phyloP scores from a whole-genome alignment of 2,888 invertebrate species.

The Elysia crispata region DNA sequence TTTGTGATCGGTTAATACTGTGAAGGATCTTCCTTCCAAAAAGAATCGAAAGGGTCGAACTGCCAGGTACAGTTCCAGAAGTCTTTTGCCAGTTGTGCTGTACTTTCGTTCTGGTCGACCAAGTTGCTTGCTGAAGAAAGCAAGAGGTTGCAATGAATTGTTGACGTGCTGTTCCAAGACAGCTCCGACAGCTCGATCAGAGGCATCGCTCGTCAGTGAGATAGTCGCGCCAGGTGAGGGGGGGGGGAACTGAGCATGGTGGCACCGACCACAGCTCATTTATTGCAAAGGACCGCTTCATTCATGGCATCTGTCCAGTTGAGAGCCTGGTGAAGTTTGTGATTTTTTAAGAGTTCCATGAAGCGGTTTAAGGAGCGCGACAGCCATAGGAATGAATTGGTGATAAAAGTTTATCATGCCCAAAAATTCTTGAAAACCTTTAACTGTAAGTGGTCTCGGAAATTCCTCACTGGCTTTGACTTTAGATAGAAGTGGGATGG shows the following conservation, averaged over 20 bases:
- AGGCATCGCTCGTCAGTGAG: not conserved
- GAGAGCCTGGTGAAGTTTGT: conserved; percentile 19
- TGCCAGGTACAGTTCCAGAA: not conserved
- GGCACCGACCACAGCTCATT: not conserved
- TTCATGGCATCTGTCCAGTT: conserved; percentile 4
- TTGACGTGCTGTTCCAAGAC: not conserved
- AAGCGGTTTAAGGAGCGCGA: not conserved
- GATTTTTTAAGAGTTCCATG: conserved; percentile 16
- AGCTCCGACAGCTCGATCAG: not conserved
- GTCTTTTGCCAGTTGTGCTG: conserved; percentile 11
- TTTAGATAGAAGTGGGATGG: not conserved
- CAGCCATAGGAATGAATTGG: conserved; percentile 4
- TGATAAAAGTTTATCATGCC: conserved; percentile 21
- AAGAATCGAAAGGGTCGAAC: not conserved
- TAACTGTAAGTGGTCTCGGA: not conserved
- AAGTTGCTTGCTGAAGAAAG: conserved; percentile 20
- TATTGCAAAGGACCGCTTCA: not conserved
- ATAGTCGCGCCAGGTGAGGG: not conserved
- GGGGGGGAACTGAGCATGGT: not conserved
- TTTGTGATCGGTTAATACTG: conserved; percentile 16
- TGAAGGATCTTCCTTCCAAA: conserved; percentile 16
- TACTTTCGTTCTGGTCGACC: conserved; percentile 14
- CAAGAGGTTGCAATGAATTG: not conserved
- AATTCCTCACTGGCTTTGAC: not conserved
- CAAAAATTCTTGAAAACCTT: conserved; percentile 2